Percentiles rank a stretch among this genome's conserved stretches.
Conservation (phyloP, 2,113 vertebrate genomes). For the Micromys minutus region DNA sequence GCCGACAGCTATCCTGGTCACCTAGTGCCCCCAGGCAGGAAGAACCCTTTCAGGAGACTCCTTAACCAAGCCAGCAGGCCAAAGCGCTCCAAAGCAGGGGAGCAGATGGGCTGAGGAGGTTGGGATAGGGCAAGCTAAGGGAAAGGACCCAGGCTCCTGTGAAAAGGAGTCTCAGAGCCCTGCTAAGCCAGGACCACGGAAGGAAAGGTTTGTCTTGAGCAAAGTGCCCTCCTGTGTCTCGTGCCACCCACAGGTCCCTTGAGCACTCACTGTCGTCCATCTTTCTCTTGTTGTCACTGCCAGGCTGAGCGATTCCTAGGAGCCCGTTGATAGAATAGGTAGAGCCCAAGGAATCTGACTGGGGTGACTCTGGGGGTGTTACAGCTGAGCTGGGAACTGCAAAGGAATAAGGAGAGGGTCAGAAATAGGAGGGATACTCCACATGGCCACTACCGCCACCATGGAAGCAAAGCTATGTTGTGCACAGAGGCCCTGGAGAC, state of each 20-base stretch:
- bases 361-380: slow-evolving; percentile 94
- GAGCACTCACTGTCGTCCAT: slow-evolving; percentile 92
- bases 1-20: slow-evolving; percentile 93
- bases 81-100: neutral
- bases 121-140: neutral
- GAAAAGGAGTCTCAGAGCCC: neutral
- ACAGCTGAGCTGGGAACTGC: slow-evolving; percentile 93
- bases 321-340: slow-evolving; percentile 95
- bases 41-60: slow-evolving; percentile 56
- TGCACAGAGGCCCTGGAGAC: neutral
- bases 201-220: neutral
- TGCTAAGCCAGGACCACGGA: neutral
- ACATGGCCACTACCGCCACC: neutral
- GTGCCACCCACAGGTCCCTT: neutral
- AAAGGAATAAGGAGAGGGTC: neutral
- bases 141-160: neutral
- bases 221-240: neutral
- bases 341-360: slow-evolving; percentile 93
- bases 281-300: slow-evolving; percentile 90
- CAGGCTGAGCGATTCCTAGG: slow-evolving; percentile 90
- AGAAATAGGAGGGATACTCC: neutral
- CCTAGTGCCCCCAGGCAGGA: slow-evolving; percentile 80
- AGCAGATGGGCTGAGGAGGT: neutral
- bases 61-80: too few relatives aligned
- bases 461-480: neutral